Evolutionary conservation across 2,113 vertebrate species (phyloP).

Genomic region (Turnix velox): DNA sequence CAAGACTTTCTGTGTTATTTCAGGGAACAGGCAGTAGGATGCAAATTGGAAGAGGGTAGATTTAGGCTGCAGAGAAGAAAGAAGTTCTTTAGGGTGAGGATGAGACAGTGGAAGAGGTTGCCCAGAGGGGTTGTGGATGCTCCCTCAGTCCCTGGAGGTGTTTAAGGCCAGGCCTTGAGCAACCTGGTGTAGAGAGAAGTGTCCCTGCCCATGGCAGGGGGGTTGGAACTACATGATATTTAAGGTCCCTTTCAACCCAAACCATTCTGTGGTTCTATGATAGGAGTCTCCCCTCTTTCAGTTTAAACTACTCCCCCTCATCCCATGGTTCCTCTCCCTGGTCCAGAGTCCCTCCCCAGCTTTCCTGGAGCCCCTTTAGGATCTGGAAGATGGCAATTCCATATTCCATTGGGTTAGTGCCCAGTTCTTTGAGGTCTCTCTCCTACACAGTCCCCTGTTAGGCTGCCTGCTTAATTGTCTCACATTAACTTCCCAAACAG

Average conservation of each 20-base stretch:
- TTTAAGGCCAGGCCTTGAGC: too few species aligned
- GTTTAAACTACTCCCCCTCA: fast-evolving
- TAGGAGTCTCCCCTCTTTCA: background rate
- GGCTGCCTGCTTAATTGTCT: background rate
- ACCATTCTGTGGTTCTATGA: too few species aligned
- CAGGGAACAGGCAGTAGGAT: background rate
- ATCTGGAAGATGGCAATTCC: background rate
- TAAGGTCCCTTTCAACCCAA: too few species aligned
- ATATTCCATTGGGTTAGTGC: background rate
- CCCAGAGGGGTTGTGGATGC: too few species aligned
- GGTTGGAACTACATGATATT: too few species aligned
- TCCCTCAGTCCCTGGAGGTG: too few species aligned
- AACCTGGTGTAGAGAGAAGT: too few species aligned
- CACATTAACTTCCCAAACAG: background rate
- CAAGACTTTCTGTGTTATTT: background rate
- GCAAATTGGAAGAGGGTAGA: too few species aligned
- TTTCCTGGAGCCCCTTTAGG: background rate
- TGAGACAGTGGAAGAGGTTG: too few species aligned
- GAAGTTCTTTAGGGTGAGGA: too few species aligned
- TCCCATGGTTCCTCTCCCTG: background rate
- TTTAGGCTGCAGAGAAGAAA: too few species aligned
- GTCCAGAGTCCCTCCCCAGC: background rate
- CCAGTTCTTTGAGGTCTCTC: fast-evolving
- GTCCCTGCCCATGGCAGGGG: background rate
- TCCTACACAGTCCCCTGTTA: fast-evolving